A percentile compares a stretch with the other conserved stretches of the same genome.
Evolutionary conservation across 2,797 vertebrate species (phyloP).

Genomic region (Schizothorax lantsangensis): DNA sequence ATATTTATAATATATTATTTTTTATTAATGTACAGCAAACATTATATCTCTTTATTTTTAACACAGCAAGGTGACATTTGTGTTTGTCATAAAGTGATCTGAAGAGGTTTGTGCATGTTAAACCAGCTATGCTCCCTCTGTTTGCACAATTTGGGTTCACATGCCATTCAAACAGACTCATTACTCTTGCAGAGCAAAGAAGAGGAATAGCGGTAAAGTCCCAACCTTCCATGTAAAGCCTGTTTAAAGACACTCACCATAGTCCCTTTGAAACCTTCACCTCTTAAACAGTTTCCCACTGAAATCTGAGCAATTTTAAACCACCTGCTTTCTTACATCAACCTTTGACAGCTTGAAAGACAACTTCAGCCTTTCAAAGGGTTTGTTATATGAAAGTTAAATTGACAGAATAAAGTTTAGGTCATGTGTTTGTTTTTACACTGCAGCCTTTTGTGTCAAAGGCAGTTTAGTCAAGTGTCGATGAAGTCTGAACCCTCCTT

Average conservation of each 20-base stretch:
- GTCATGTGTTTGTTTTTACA: constrained; percentile 20
- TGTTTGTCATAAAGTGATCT: not conserved
- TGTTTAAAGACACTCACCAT: constrained; percentile 30
- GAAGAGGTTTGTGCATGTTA: constrained; percentile 38
- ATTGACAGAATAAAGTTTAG: constrained; percentile 13
- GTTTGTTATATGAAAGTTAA: not conserved
- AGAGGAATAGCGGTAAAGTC: constrained; percentile 56
- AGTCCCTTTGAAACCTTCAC: constrained; percentile 23
- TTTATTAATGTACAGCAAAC: not conserved
- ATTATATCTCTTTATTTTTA: not conserved
- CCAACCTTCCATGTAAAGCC: constrained; percentile 58
- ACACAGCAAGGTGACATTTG: not conserved
- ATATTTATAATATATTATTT: not conserved
- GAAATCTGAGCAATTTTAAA: constrained; percentile 17
- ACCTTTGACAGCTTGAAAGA: not conserved
- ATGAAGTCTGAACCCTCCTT: not conserved
- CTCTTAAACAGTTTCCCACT: constrained; percentile 20
- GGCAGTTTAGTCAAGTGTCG: not conserved
- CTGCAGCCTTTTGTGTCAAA: not conserved
- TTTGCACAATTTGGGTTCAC: constrained; percentile 69
- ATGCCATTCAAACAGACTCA: constrained; percentile 64
- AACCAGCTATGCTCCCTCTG: constrained; percentile 71
- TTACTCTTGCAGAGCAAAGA: constrained; percentile 9
- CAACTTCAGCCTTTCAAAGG: not conserved
- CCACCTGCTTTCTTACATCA: constrained; percentile 20